A percentile compares a stretch with the other conserved stretches of the same genome.
phyloP scores from a whole-genome alignment of 2,888 invertebrate species.

The Callyntrura sp. region DNA sequence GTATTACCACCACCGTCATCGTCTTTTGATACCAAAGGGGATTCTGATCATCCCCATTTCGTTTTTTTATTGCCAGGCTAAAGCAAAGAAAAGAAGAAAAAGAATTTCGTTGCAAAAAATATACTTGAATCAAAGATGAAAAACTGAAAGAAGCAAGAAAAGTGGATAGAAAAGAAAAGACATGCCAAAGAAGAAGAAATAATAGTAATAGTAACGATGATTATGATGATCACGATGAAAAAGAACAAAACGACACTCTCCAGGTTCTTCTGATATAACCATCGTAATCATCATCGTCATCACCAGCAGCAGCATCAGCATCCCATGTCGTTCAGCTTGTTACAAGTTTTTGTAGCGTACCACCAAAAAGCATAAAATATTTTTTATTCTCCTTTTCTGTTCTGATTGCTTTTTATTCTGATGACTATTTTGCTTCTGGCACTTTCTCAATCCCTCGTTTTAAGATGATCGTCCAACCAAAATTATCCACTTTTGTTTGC shows the following conservation, averaged over 20 bases:
- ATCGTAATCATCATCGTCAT: slow-evolving; percentile 5
- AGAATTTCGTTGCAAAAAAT: slow-evolving; percentile 18
- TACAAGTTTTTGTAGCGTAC: not conserved
- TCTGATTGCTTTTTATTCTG: slow-evolving; percentile 52
- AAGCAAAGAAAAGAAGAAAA: not conserved
- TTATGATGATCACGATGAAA: not conserved
- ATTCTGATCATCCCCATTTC: too few relatives aligned
- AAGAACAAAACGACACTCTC: not conserved
- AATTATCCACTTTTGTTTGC: too few relatives aligned
- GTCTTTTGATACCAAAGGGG: too few relatives aligned
- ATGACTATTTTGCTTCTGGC: slow-evolving; percentile 45
- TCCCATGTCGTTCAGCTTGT: not conserved
- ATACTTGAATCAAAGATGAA: slow-evolving; percentile 59
- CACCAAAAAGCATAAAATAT: not conserved
- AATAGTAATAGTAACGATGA: not conserved
- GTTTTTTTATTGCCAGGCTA: too few relatives aligned
- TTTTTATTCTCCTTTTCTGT: slow-evolving; percentile 16
- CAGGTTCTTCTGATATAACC: not conserved
- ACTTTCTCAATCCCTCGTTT: slow-evolving; percentile 25
- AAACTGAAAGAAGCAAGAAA: not conserved
- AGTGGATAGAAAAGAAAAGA: too few relatives aligned
- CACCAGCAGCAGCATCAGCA: not conserved
- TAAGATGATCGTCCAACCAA: too few relatives aligned
- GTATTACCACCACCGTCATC: too few relatives aligned
- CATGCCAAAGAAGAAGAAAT: not conserved